phyloP scores from a whole-genome alignment of 2,797 vertebrate species.

The Gymnothorax reevesii region DNA sequence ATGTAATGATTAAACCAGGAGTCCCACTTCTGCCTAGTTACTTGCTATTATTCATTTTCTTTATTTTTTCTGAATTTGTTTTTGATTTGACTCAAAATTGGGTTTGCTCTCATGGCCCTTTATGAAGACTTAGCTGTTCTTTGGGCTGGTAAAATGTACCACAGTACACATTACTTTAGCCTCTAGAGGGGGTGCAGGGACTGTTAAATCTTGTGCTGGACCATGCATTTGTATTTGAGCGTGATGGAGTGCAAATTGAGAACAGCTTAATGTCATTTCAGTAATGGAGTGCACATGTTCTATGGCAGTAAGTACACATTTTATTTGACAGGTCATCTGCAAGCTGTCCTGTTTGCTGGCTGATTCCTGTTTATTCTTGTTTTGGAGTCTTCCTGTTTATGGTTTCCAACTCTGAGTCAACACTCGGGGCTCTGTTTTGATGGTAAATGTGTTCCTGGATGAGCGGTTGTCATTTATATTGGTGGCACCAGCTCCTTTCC shows the following conservation, averaged over 20 bases:
- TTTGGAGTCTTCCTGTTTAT: constrained; percentile 16
- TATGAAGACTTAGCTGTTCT: not conserved
- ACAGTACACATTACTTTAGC: not conserved
- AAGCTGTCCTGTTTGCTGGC: not conserved
- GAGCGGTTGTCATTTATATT: not conserved
- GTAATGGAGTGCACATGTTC: constrained; percentile 5
- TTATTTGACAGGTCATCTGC: not conserved
- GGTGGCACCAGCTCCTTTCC: not conserved
- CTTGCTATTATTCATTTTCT: not conserved
- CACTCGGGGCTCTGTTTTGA: not conserved
- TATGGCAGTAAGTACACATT: not conserved
- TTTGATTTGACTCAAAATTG: not conserved
- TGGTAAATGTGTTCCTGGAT: not conserved
- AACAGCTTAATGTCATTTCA: constrained; percentile 1
- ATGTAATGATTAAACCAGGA: too few species aligned
- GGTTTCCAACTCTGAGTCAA: not conserved
- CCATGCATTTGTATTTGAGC: not conserved
- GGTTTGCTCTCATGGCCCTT: not conserved
- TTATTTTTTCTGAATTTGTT: not conserved
- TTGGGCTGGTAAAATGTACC: not conserved
- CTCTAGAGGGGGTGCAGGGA: constrained; percentile 11
- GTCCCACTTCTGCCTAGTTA: not conserved
- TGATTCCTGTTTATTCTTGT: not conserved
- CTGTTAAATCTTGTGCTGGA: not conserved
- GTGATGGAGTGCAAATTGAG: not conserved